Evolutionary conservation across 2,888 invertebrate genomes (phyloP), one percentile per base, ranked within the genome.

Genomic region (Scrobipalpa costella): DNA sequence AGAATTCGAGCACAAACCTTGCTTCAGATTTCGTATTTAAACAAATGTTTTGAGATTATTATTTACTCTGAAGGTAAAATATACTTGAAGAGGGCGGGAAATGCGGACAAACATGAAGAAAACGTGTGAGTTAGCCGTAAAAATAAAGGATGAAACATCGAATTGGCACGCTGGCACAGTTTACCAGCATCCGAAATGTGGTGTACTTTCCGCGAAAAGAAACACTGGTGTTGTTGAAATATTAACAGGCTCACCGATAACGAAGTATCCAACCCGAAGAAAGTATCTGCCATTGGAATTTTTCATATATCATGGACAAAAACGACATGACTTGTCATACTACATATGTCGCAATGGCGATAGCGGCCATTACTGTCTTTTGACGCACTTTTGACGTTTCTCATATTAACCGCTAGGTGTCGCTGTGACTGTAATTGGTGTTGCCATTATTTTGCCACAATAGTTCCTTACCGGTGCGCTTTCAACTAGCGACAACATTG

Each of bases 181-280:
- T 36, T 27, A 17, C 13, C n/a, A 44, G 17, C 5, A 55, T 13
- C 9, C 17, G 34, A 49, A 34, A 59, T 44, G 21, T 57, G 64
- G 68, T 67, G 67, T 75, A 72, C 81, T 76, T 72, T 73, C 77
- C 71, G 71, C 67, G 67, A 67, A 79, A 76, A 66, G 67, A 65
- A 69, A 69, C 63, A 69, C 71, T 62, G 69, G 64, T 69, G 67
- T 61, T 13, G 64, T 70, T 73, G 72, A 78, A 77, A 71, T 69
- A 62, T 66, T 58, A 65, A 65, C 69, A 66, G 81, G 93, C 95
- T 95, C 91, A 96, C 96, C 93, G 95, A 94, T 92, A 94, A 83
- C 88, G 95, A 92, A 85, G 95, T 93, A 93, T 95, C 94, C 92
- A 96, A 95, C 92, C 95, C 95, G 93, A 96, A 96, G 94, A 96